Base-by-base conservation (phyloP, 1,140 invertebrate species). In the Zaprionus camerounensis region DNA sequence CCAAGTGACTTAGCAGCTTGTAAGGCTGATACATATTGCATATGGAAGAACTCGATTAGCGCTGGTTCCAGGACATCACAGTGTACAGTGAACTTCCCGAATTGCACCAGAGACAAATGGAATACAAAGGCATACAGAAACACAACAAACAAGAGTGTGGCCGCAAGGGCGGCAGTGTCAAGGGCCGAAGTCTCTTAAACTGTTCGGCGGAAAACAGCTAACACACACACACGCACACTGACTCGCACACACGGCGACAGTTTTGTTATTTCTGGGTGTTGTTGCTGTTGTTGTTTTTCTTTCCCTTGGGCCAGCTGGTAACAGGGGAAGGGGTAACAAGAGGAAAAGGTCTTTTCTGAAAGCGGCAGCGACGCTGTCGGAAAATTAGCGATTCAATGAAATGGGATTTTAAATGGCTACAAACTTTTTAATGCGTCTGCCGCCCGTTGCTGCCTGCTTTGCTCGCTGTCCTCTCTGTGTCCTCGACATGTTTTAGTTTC, bases 341-440 rank as follows among this genome's bases (percentile, higher is more conserved):
- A 34, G 41, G 72, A 68, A 75, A 82, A 59, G 70, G 55, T 77
- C 20, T 68, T 63, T 72, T 49, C 46, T 77, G 58, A 44, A 65
- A 80, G 34, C 66, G 74, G 67, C 78, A 75, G 68, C 69, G 83
- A 61, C 75, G 76, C 34, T 85, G 84, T 82, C 78, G 85, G 80
- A 85, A 90, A 91, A 91, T 91, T 91, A 91, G 90, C 90, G 90
- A 91, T 91, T 91, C 90, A 91, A 86, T 91, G 90, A 91, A 91
- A 91, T 91, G 90, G 84, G 90, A 91, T 91, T 91, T 91, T 91
- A 91, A 91, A 91, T 91, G 85, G 90, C 90, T 86, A 82, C 75
- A 91, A 91, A 91, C 84, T 91, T 91, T 91, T 91, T 90, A 91
- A 91, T 91, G 85, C 79, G 78, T 90, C 80, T 78, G 46, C 46